A percentile compares a stretch with the other conserved stretches of the same genome.
Evolutionary conservation across 2,797 vertebrate species (phyloP).

Genomic region (Emys orbicularis): DNA sequence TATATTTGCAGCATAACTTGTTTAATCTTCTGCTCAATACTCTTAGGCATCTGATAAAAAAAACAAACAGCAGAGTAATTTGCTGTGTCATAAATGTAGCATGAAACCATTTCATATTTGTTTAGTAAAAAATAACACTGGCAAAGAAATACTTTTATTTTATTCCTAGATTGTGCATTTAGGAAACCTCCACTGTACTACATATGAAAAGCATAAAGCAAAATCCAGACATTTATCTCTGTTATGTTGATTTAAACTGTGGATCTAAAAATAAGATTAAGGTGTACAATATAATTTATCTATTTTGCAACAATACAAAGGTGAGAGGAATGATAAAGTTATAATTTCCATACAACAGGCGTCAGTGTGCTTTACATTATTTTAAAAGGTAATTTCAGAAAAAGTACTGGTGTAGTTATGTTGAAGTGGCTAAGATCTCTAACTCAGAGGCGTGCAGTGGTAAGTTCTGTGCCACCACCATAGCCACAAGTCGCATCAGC

Average conservation of each 20-base stretch:
- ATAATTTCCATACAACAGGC: neutral
- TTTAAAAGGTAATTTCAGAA: neutral
- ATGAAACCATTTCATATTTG: constrained; percentile 52
- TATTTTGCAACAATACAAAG: neutral
- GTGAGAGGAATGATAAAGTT: neutral
- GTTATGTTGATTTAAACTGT: neutral
- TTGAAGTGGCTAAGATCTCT: neutral
- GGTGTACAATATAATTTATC: neutral
- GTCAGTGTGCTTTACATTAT: neutral
- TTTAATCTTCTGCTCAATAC: constrained; percentile 60
- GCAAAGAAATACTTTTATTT: neutral
- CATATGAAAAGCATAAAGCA: neutral
- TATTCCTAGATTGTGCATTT: neutral
- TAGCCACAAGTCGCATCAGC: rapidly evolving
- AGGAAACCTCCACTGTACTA: neutral
- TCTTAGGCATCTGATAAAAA: neutral
- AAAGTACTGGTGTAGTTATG: neutral
- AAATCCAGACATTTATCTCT: neutral
- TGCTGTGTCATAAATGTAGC: constrained; percentile 52
- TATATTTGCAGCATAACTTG: constrained; percentile 33
- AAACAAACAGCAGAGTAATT: neutral
- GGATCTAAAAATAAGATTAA: neutral
- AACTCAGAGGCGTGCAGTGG: neutral
- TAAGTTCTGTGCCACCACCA: rapidly evolving
- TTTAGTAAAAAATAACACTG: neutral